phyloP scores from a whole-genome alignment of 2,797 vertebrate genomes.

The Cuniculus paca region DNA sequence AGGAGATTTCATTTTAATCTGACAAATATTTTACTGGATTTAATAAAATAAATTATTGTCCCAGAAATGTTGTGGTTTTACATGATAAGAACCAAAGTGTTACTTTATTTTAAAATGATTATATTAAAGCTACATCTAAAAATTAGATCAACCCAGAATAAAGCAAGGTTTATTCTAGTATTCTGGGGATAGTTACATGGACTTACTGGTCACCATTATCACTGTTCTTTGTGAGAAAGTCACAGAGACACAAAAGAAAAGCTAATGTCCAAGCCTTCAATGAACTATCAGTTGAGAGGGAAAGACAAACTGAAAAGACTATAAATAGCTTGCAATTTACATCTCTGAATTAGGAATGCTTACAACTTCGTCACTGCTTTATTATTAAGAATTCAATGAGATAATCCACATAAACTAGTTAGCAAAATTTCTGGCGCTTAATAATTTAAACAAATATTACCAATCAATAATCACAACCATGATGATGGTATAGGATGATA shows the following conservation, averaged over 20 bases:
- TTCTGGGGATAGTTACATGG: neutral
- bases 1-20: slow-evolving; percentile 57
- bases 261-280: neutral
- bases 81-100: slow-evolving; percentile 35
- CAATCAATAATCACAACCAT: neutral
- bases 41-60: slow-evolving; percentile 57
- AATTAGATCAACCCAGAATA: slow-evolving; percentile 37
- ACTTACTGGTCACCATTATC: neutral
- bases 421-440: slow-evolving; percentile 2
- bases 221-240: neutral
- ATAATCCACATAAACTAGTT: neutral
- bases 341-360: slow-evolving; percentile 11
- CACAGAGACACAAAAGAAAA: slow-evolving; percentile 2
- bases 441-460: slow-evolving; percentile 44
- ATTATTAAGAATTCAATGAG: neutral
- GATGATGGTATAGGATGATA: neutral
- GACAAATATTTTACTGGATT: slow-evolving; percentile 63
- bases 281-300: neutral
- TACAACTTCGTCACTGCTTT: neutral
- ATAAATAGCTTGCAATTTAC: neutral
- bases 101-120: slow-evolving; percentile 39
- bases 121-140: neutral
- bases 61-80: slow-evolving; percentile 28
- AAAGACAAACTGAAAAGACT: slow-evolving; percentile 3
- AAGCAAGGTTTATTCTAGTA: slow-evolving; percentile 45